Conservation (phyloP, 2,113 vertebrate genomes). For the Connochaetes taurinus region DNA sequence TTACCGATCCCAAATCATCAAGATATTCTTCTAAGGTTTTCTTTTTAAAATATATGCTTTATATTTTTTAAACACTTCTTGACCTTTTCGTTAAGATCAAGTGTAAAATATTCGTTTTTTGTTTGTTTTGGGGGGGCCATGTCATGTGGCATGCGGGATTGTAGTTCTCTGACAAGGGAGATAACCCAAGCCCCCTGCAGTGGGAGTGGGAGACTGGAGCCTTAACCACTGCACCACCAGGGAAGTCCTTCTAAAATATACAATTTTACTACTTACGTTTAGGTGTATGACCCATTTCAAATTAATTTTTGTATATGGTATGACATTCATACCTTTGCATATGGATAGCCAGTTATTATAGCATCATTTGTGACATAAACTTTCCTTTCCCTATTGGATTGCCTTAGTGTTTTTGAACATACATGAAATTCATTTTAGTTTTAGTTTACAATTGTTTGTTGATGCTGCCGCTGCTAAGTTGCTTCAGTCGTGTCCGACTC, state of each 20-base stretch:
- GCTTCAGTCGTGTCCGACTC: no score
- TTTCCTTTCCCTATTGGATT: neutral
- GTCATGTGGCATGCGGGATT: neutral
- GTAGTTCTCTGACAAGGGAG: neutral
- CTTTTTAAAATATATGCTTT: neutral
- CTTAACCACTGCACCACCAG: neutral
- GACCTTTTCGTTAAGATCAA: neutral
- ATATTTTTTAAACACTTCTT: neutral
- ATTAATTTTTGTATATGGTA: neutral
- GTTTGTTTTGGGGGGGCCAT: neutral
- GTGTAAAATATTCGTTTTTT: neutral
- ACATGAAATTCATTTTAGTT: neutral
- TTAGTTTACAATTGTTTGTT: constrained; percentile 27
- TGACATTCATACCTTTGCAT: neutral
- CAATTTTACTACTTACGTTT: neutral
- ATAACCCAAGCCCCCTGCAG: neutral
- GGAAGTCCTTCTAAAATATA: neutral
- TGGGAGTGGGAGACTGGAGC: neutral
- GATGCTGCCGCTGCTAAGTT: no score
- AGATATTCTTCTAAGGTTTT: neutral
- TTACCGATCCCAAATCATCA: constrained; percentile 1
- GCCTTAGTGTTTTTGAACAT: neutral
- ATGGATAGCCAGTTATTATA: neutral
- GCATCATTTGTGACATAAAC: neutral
- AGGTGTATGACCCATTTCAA: neutral